Evolutionary conservation across 2,888 invertebrate genomes (phyloP), one percentile per base, ranked within the genome.

Genomic region (Pseudoips prasinana): DNA sequence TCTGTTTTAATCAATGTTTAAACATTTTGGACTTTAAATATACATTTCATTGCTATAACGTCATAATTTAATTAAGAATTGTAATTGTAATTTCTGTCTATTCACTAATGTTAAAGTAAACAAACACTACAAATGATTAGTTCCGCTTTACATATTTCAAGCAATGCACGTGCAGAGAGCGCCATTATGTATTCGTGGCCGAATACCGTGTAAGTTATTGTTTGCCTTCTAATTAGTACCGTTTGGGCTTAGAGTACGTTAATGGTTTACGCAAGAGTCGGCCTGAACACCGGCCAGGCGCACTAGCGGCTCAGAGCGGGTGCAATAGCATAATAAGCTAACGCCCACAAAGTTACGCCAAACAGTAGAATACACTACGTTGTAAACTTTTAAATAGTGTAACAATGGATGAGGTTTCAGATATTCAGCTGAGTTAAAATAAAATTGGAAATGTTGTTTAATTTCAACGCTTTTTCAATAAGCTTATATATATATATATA

Each of bases 171-270:
- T 11, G 23, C 14, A 8, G n/a, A 20, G 8, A 22, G 23, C 8
- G 28, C 35, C 33, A 32, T 38, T 35, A 29, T 14, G 23, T 35
- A 35, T 39, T 32, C 33, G 29, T 31, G 26, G 8, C 11, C 11
- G 26, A 46, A 28, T 36, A 34, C 8, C 28, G 26, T 28, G 29
- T 22, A 35, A 44, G 45, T 25, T 30, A 42, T 33, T 44, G 33
- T 56, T 44, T 40, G 31, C 26, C 22, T 33, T 37, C 23, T 50
- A 44, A 53, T 47, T 53, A 43, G 58, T 31, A 40, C 35, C 39
- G 45, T 37, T 30, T 27, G 28, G 38, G 44, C 41, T 45, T 40
- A 53, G 45, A 22, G 30, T 26, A 33, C 34, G 29, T 23, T 11
- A 31, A 19, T 6, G 17, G 22, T 19, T 57, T 53, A 42, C 37